phyloP scores from a whole-genome alignment of 2,113 vertebrate genomes.

The Anseranas semipalmata region DNA sequence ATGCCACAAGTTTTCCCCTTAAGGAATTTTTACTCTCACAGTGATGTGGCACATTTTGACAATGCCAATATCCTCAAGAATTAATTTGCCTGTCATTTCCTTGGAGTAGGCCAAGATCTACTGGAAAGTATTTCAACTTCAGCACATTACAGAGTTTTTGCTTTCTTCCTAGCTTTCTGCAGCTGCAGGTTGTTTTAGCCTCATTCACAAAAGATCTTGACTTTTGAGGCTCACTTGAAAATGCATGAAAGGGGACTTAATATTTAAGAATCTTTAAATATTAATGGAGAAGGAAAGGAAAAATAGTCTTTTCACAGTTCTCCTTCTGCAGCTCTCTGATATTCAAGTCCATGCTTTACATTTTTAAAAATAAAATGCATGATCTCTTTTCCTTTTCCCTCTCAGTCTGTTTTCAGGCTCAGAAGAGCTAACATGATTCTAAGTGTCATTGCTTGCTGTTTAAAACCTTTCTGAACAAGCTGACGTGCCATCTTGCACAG shows the following conservation, averaged over 20 bases:
- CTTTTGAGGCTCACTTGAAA: slow-evolving; percentile 10
- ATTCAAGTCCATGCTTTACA: neutral
- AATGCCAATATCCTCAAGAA: neutral
- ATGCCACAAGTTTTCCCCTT: neutral
- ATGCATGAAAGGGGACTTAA: neutral
- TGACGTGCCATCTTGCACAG: neutral
- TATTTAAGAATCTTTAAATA: neutral
- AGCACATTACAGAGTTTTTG: neutral
- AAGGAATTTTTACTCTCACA: neutral
- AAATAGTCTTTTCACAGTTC: neutral
- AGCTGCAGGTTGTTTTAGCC: neutral
- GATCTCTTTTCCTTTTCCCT: neutral
- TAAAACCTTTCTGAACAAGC: slow-evolving; percentile 1
- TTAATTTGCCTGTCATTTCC: neutral
- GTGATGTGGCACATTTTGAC: neutral
- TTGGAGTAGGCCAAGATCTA: neutral
- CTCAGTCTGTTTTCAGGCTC: neutral
- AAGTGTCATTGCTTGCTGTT: neutral
- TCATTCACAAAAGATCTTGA: neutral
- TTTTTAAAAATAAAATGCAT: neutral
- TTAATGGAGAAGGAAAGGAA: neutral
- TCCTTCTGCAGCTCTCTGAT: neutral
- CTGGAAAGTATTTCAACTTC: neutral
- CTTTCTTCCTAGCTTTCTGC: neutral
- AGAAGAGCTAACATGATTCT: neutral